phyloP scores from a whole-genome alignment of 2,113 vertebrate species.

The Microcebus murinus region DNA sequence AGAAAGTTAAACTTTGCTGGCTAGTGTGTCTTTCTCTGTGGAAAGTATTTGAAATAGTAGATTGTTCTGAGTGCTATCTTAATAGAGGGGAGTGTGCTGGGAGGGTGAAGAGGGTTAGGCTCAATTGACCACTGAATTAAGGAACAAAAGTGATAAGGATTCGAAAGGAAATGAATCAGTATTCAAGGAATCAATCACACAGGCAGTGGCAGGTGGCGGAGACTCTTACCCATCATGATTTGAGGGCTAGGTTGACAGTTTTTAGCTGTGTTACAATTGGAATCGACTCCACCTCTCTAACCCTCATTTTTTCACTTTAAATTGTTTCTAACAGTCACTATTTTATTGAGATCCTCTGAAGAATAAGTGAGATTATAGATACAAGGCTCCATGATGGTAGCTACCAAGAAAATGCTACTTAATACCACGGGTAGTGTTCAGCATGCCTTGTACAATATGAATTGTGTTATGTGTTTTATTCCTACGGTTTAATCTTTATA shows the following conservation, averaged over 20 bases:
- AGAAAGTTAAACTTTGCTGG: conserved; percentile 37
- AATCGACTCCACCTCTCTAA: not conserved
- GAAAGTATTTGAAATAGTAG: not conserved
- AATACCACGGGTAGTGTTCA: not conserved
- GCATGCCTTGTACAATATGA: not conserved
- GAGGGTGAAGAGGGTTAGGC: not conserved
- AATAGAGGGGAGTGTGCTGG: not conserved
- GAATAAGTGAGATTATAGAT: not conserved
- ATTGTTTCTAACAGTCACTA: not conserved
- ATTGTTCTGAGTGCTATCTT: not conserved
- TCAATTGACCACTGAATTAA: not conserved
- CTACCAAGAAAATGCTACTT: not conserved
- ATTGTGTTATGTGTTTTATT: not conserved
- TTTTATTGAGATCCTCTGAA: not conserved
- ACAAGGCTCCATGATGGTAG: not conserved
- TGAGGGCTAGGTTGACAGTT: not conserved
- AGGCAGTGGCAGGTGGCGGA: not conserved
- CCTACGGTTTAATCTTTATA: not conserved
- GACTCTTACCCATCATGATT: rapidly evolving
- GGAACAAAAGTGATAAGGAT: not conserved
- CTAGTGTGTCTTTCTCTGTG: not conserved
- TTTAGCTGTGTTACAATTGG: not conserved
- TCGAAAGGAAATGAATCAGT: not conserved
- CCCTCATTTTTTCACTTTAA: not conserved
- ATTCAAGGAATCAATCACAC: not conserved